Evolutionary conservation across 2,888 invertebrate genomes (phyloP).

Genomic region (Chymomyza amoena): DNA sequence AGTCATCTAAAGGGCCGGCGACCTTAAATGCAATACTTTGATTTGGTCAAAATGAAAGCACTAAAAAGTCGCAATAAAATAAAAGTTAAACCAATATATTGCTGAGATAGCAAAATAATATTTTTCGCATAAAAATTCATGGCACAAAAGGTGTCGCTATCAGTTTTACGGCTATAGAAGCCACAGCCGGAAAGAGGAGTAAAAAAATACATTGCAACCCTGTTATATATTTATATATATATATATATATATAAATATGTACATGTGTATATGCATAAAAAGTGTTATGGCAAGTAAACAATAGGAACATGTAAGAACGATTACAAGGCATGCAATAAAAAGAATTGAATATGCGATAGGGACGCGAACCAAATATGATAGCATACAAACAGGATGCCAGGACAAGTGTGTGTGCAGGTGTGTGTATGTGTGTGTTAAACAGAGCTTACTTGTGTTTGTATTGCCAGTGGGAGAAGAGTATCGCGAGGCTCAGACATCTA

Average conservation of each 20-base stretch:
- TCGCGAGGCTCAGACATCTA: neutral
- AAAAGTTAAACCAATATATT: neutral
- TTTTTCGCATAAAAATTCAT: neutral
- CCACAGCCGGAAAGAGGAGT: neutral
- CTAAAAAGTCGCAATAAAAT: neutral
- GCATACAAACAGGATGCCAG: neutral
- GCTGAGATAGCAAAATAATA: neutral
- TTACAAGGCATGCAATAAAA: slow-evolving; percentile 35
- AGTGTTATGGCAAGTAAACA: slow-evolving; percentile 11
- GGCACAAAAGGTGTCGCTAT: slow-evolving; percentile 1
- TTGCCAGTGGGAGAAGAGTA: neutral
- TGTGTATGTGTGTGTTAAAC: neutral
- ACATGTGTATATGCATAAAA: neutral
- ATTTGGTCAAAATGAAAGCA: neutral
- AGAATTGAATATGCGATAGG: neutral
- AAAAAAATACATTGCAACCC: neutral
- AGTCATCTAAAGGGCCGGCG: neutral
- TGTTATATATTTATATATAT: neutral
- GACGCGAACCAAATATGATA: neutral
- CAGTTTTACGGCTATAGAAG: neutral
- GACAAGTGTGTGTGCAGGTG: neutral
- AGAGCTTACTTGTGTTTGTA: neutral
- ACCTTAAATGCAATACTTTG: neutral
- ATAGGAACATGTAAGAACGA: slow-evolving; percentile 41
- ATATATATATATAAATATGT: neutral